Conservation (phyloP, 2,797 vertebrate species). For the Erethizon dorsatum region DNA sequence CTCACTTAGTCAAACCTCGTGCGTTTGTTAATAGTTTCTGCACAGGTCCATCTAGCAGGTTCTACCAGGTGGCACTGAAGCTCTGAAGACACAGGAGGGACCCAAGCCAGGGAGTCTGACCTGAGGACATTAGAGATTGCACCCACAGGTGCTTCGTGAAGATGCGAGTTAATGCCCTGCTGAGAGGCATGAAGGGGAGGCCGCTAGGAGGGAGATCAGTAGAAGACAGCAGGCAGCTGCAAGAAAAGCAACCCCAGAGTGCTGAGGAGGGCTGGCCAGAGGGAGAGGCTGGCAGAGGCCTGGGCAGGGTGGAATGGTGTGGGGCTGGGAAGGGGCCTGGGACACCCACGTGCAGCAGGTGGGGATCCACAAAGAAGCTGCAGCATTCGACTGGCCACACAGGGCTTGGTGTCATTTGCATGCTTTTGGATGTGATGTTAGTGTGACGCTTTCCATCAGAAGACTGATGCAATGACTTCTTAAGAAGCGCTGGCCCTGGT, state of each 20-base stretch:
- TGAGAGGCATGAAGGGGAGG: not conserved
- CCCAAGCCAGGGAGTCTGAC: no score
- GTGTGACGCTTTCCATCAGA: not conserved
- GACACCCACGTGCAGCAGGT: no score
- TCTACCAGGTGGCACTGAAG: not conserved
- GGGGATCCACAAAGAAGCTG: not conserved
- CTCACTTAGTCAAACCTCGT: not conserved
- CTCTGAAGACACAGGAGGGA: no score
- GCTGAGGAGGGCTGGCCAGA: not conserved
- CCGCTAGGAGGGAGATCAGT: accelerated
- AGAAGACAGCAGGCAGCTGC: accelerated
- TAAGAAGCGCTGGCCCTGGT: not conserved
- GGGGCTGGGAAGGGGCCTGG: accelerated
- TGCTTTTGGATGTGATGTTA: not conserved
- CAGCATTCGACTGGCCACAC: not conserved
- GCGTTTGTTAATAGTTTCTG: not conserved
- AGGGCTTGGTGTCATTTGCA: not conserved
- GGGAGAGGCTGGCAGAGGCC: not conserved
- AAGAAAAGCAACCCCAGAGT: not conserved
- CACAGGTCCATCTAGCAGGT: not conserved
- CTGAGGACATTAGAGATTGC: not conserved
- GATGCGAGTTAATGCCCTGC: not conserved
- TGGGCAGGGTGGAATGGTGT: accelerated
- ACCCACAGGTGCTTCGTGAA: not conserved
- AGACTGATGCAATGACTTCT: accelerated